Percentiles rank a stretch among this genome's conserved stretches.
phyloP scores from a whole-genome alignment of 2,797 vertebrate genomes.

The Amphiprion clarkii region DNA sequence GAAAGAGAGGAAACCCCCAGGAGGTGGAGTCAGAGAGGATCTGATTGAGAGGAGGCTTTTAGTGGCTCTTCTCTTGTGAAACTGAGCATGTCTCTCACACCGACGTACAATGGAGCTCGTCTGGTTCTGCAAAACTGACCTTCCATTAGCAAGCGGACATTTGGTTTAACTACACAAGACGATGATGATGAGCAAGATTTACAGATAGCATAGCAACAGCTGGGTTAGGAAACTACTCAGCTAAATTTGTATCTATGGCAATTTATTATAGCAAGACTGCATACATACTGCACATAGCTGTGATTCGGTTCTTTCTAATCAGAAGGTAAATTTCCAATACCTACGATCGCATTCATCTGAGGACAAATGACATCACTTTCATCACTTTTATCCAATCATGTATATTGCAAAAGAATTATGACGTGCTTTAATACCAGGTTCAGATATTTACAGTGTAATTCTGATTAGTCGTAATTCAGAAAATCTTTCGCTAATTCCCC shows the following conservation, averaged over 20 bases:
- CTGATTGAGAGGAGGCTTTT: slow-evolving; percentile 66
- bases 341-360: too few relatives aligned
- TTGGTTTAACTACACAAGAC: slow-evolving; percentile 47
- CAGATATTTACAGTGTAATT: too few relatives aligned
- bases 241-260: neutral
- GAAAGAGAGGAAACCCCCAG: neutral
- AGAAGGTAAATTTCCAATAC: too few relatives aligned
- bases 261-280: too few relatives aligned
- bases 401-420: too few relatives aligned
- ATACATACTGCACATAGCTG: too few relatives aligned
- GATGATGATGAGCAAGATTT: slow-evolving; percentile 28
- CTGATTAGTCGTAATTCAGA: too few relatives aligned
- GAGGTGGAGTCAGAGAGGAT: slow-evolving; percentile 39
- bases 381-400: too few relatives aligned
- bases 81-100: slow-evolving; percentile 67
- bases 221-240: neutral
- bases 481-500: too few relatives aligned
- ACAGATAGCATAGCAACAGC: neutral
- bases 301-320: too few relatives aligned
- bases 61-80: slow-evolving; percentile 66
- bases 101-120: slow-evolving; percentile 38
- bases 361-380: too few relatives aligned
- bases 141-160: slow-evolving; percentile 58
- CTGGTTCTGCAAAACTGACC: slow-evolving; percentile 42
- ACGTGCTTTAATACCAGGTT: too few relatives aligned